phyloP scores from a whole-genome alignment of 2,797 vertebrate genomes.

The Onychomys arenicola region DNA sequence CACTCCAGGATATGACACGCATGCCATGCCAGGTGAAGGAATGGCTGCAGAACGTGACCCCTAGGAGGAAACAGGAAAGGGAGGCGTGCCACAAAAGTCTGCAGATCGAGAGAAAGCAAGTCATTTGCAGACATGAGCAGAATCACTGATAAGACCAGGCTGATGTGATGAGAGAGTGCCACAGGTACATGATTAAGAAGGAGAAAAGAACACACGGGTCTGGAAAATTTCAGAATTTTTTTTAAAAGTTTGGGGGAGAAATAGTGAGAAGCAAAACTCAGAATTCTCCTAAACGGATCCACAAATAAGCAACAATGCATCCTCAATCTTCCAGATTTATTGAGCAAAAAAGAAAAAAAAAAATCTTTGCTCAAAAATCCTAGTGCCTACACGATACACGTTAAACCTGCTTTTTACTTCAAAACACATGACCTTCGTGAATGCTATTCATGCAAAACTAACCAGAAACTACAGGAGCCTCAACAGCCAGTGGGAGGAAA shows the following conservation, averaged over 20 bases:
- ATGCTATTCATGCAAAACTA: background rate
- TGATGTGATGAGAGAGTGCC: constrained; percentile 66
- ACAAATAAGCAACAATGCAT: background rate
- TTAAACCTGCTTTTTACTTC: constrained; percentile 28
- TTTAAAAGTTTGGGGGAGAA: constrained; percentile 3
- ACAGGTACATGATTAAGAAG: constrained; percentile 29
- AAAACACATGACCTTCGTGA: background rate
- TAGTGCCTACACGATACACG: background rate
- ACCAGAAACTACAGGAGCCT: background rate
- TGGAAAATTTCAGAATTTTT: constrained; percentile 67
- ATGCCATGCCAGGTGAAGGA: constrained; percentile 68
- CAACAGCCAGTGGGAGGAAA: background rate
- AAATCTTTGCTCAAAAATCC: background rate
- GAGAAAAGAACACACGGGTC: constrained; percentile 53
- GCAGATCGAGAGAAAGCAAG: constrained; percentile 43
- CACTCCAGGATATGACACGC: constrained; percentile 71
- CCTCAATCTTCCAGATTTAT: background rate
- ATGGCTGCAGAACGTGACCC: constrained; percentile 63
- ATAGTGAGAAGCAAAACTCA: constrained; percentile 3
- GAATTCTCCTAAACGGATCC: background rate
- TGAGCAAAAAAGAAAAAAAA: background rate
- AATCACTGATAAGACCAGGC: constrained; percentile 79
- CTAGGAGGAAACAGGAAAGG: constrained; percentile 72
- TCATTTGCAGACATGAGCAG: constrained; percentile 65
- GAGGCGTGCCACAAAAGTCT: constrained; percentile 58